Base-by-base conservation (phyloP, 1,140 invertebrate genomes). In the Calephelis nemesis region DNA sequence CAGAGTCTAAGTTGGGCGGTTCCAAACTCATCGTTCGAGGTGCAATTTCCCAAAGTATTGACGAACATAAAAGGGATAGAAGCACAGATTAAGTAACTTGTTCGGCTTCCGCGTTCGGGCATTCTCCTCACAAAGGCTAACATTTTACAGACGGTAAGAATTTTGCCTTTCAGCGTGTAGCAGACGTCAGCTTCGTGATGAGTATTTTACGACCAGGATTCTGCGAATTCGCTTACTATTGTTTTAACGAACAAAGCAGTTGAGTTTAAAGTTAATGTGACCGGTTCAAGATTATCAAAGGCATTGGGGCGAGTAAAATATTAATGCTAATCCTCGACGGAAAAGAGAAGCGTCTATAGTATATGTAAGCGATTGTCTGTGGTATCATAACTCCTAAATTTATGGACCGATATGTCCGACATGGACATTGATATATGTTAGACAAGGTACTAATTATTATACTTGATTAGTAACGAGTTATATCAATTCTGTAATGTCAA, bases 161-260 rank as follows among this genome's bases (percentile, higher is more conserved):
- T 83, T 80, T 83, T 78, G 81, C 76, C 73, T 74, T 71, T 68
- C 63, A 76, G 39, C 83, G 69, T 68, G 68, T 72, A 70, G 62
- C 48, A 74, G 74, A 79, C 75, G 73, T 79, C 78, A 75, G 72
- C 68, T 68, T 62, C 70, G 73, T 70, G 75, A 82, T 84, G 78
- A 87, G 80, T 83, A 80, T 84, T 87, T 82, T 79, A 83, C 70
- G 76, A 80, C 70, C 77, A 30, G 78, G 75, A 79, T 82, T 84
- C 80, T 74, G 71, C 60, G 74, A 76, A 81, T 81, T 30, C 30
- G 30, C 30, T 30, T 77, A 71, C 74, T 74, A 81, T 83, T 81
- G 77, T 83, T 83, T 82, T 77, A 79, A 80, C 74, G 78, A 74
- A 81, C 74, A 79, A 81, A 84, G 79, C 73, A 72, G 62, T 7